Base-by-base conservation (phyloP, 2,797 vertebrate species). In the Enteromius argenteus region DNA sequence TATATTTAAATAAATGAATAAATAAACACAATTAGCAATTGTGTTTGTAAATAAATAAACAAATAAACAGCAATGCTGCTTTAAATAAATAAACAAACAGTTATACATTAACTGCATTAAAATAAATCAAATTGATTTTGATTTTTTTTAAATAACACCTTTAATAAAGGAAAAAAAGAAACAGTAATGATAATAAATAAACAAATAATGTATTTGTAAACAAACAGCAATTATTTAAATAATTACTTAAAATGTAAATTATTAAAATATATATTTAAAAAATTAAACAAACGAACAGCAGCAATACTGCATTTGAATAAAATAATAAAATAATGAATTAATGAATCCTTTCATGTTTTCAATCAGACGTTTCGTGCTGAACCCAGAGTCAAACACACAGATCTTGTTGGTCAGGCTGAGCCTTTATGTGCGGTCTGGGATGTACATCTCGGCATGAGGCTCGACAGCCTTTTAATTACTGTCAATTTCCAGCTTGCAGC, bases 391-490 rank as follows among this genome's bases (percentile, higher is more conserved):
- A 74, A 2, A n/a, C 74, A 60, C 3, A 9, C 44, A 67, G 44
- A 17, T 6, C 30, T 9, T 37, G 56, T 23, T 23, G 67, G 23
- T 66, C 44, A 49, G 21, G 23, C 35, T 21, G 23, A 71, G 68
- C 11, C 27, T 81, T 60, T 81, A n/a, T 81, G 53, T 17, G 27
- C 8, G 8, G 53, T 46, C 46, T 35, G 56, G 46, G 44, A 64
- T 39, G 39, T 68, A 81, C 49, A 66, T 76, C 44, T 51, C 68
- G 15, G 64, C 81, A 74, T 79, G 73, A 84, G 77, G 77, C 84
- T 87, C 91, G 91, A 94, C 91, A 92, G 90, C 84, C 87, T 92
- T 90, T 93, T 93, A 94, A 94, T 95, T 95, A 92, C 87, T 88
- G 90, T 87, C 90, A 79, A 81, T 66, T 89, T 91, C 88, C 72